Percentiles rank a stretch among this genome's conserved stretches.
These are phyloP conservation scores for Porites australiensis DNA, from an alignment of 64 coral and sea anemone species.

Conservation along the genomic window DNA sequence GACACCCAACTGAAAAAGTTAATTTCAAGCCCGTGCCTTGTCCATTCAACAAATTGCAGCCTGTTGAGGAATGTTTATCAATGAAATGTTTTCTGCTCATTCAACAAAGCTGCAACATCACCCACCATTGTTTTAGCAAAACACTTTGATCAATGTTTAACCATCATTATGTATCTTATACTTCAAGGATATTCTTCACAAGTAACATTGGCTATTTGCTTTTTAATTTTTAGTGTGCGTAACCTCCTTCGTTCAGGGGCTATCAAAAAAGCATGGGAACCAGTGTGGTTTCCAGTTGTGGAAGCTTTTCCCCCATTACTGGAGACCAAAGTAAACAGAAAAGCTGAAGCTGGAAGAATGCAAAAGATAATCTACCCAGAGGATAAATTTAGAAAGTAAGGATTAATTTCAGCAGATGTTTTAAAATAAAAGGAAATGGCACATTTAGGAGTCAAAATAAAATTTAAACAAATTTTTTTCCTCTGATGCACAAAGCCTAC, in stretches of 20 bases:
- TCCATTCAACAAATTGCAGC: too few species aligned
- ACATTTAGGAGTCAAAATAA: background rate
- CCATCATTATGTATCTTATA: too few species aligned
- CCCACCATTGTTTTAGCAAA: too few species aligned
- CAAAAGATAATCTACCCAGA: constrained; percentile 84
- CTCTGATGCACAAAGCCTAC: too few species aligned
- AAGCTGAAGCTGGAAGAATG: constrained; percentile 69
- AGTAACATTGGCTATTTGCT: background rate
- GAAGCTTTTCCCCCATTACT: constrained; percentile 79
- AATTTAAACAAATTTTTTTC: constrained; percentile 9
- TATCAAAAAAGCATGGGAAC: constrained; percentile 42
- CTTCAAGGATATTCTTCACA: too few species aligned
- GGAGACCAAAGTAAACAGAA: constrained; percentile 83
- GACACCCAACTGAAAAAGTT: too few species aligned
- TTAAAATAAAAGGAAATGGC: too few species aligned
- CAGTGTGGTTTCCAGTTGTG: constrained; percentile 82
- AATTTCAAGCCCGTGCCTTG: too few species aligned
- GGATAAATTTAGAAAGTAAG: constrained; percentile 89
- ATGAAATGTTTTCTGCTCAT: too few species aligned
- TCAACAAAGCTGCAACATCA: too few species aligned
- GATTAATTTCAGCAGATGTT: background rate
- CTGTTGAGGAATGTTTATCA: too few species aligned
- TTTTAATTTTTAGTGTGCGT: constrained; percentile 27
- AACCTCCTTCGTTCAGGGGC: constrained; percentile 85
- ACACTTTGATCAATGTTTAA: too few species aligned